Evolutionary conservation across 2,888 invertebrate species (phyloP).

Genomic region (Thymelicus lineola): DNA sequence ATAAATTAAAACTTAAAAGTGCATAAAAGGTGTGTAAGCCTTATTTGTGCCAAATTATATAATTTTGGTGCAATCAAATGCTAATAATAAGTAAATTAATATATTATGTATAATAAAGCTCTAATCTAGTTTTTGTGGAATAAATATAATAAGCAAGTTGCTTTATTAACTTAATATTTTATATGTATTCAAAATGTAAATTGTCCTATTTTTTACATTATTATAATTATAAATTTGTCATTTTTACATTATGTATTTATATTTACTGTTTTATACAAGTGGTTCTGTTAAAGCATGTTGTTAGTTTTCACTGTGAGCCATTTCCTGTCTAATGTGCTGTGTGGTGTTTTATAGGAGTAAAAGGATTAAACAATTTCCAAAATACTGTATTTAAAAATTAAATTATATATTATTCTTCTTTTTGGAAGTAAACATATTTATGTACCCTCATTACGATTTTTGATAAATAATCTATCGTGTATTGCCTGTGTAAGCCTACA

Average conservation of each 20-base stretch:
- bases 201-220: not conserved
- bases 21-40: not conserved
- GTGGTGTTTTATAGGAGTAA: not conserved
- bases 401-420: slow-evolving; percentile 6
- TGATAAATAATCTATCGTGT: slow-evolving; percentile 26
- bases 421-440: slow-evolving; percentile 22
- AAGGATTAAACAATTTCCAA: slow-evolving; percentile 8
- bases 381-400: slow-evolving; percentile 3
- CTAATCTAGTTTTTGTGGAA: not conserved
- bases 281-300: not conserved
- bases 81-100: not conserved
- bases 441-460: slow-evolving; percentile 13
- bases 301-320: not conserved
- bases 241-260: not conserved
- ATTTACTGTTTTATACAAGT: not conserved
- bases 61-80: not conserved
- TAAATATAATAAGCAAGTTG: not conserved
- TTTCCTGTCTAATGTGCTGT: not conserved
- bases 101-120: not conserved
- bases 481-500: slow-evolving; percentile 25
- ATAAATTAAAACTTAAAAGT: slow-evolving; percentile 4
- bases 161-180: not conserved
- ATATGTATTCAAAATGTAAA: slow-evolving; percentile 1
- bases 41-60: slow-evolving; percentile 16
- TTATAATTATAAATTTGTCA: not conserved